These are phyloP conservation scores for Cyphomyrmex costatus DNA, from an alignment of 1,140 invertebrate genomes.

Conservation along the genomic window DNA sequence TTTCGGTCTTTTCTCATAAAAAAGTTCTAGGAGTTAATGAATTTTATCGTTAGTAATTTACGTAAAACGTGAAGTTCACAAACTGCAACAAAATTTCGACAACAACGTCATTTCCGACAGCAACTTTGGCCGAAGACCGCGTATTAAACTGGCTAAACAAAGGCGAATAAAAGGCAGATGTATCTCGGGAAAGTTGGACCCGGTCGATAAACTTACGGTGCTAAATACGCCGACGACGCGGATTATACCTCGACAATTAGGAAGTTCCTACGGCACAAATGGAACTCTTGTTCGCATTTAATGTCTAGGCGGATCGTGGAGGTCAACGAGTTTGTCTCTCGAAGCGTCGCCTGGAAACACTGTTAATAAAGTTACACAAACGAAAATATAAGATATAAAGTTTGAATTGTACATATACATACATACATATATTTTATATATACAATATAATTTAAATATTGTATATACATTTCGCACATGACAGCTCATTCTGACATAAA, in stretches of 20 bases:
- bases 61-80: slow-evolving; percentile 35
- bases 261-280: slow-evolving; percentile 63
- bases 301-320: slow-evolving; percentile 29
- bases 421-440: not conserved
- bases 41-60: slow-evolving; percentile 31
- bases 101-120: slow-evolving; percentile 9
- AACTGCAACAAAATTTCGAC: slow-evolving; percentile 26
- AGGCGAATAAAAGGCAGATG: slow-evolving; percentile 37
- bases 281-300: slow-evolving; percentile 56
- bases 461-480: not conserved
- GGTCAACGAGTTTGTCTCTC: slow-evolving; percentile 53
- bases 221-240: slow-evolving; percentile 58
- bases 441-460: not conserved
- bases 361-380: slow-evolving; percentile 34
- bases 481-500: not conserved
- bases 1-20: not conserved
- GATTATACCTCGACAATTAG: slow-evolving; percentile 72
- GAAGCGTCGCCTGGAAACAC: slow-evolving; percentile 49
- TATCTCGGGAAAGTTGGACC: slow-evolving; percentile 50
- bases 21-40: slow-evolving; percentile 16
- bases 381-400: slow-evolving; percentile 20
- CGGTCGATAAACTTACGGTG: slow-evolving; percentile 66
- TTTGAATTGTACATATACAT: not conserved
- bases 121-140: slow-evolving; percentile 35
- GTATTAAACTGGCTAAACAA: slow-evolving; percentile 40